phyloP scores from a whole-genome alignment of 2,888 invertebrate genomes.

The Noctua fimbriata region DNA sequence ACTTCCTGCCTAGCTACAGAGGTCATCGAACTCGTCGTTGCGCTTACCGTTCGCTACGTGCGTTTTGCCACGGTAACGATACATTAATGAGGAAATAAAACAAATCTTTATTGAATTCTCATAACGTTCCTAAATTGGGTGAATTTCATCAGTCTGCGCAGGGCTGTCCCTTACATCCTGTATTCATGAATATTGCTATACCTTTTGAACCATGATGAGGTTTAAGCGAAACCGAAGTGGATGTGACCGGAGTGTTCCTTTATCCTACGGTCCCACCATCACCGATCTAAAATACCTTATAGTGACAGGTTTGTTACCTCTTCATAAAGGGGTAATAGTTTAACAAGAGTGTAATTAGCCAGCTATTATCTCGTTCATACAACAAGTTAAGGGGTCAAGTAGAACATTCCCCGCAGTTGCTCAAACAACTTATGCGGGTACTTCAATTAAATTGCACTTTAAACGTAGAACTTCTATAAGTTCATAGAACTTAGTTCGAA shows the following conservation, averaged over 20 bases:
- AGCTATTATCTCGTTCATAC: conserved; percentile 52
- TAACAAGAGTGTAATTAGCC: conserved; percentile 55
- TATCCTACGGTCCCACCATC: neutral
- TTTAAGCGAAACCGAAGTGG: neutral
- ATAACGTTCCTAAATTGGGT: too few species aligned
- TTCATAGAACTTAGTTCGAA: conserved; percentile 50
- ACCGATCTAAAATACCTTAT: neutral
- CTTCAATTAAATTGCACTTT: conserved; percentile 64
- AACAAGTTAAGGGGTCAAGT: conserved; percentile 58
- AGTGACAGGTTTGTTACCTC: conserved; percentile 25
- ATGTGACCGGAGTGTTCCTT: too few species aligned
- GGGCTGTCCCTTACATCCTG: too few species aligned
- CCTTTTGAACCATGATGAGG: too few species aligned
- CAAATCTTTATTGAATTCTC: too few species aligned
- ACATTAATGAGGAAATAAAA: too few species aligned
- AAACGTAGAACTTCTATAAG: conserved; percentile 60
- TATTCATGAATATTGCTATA: neutral
- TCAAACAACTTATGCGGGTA: conserved; percentile 62
- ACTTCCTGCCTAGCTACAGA: too few species aligned
- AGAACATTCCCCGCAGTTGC: conserved; percentile 54
- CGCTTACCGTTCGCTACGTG: too few species aligned
- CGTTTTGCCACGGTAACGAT: too few species aligned
- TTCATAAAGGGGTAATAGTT: conserved; percentile 45
- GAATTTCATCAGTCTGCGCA: neutral
- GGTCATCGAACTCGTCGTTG: too few species aligned